Base-by-base conservation (phyloP, 92 coral and sea anemone species). In the Heteractis magnifica region DNA sequence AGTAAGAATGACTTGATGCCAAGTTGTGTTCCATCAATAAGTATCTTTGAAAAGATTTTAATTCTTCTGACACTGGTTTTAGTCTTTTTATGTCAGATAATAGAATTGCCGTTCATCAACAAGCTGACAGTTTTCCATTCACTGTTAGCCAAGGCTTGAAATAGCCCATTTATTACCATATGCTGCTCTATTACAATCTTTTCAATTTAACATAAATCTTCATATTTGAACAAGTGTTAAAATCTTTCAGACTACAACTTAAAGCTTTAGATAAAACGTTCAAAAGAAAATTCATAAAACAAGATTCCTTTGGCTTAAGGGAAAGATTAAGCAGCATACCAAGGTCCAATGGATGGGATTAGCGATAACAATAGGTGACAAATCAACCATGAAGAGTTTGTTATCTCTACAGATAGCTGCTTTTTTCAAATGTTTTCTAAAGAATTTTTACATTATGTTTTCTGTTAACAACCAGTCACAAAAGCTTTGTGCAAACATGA, bases 321-420 rank as follows among this genome's bases (percentile, higher is more conserved):
- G 84, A 12, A 70, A n/a, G 79, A 49, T 75, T 75, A 34, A 15
- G 20, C 12, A 49, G 56, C 79, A 49, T 75, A 14, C 41, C 73
- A 6, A 21, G 18, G 44, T 8, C 8, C 79, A 72, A 82, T 82
- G 71, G 52, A 82, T 10, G 79, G 79, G 85, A 82, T 82, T 82
- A 52, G 4, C 5, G 4, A 21, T 8, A 56, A 82, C 86, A 82
- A 75, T 82, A 10, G 44, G n/a, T 2, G 6, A 77, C 75, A 41
- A 74, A 0, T 70, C 71, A 82, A 34, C 86, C 86, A 48, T 21
- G 49, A 73, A 53, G 13, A 13, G 34, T 48, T 59, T 11, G 26
- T 65, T 56, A 75, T 72, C 44, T 82, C 56, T 73, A 82, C 72
- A 82, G 72, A 56, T 72, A 72, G 74, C 79, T 75, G 73, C 34